phyloP scores from a whole-genome alignment of 2,797 vertebrate species.

The Cyclura pinguis region DNA sequence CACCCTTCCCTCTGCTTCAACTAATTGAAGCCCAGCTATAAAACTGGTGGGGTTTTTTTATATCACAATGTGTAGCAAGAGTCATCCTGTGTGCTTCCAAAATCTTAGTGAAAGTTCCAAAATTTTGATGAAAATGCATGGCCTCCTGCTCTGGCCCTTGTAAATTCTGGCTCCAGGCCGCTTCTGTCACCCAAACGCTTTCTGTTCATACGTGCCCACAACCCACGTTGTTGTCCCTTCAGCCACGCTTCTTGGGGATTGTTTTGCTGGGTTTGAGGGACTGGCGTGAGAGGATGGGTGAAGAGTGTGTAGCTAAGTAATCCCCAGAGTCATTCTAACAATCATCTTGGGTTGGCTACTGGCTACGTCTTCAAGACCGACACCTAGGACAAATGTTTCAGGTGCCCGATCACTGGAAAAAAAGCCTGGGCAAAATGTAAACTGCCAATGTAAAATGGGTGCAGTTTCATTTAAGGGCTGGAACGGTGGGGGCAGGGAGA shows the following conservation, averaged over 20 bases:
- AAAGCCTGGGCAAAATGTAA: neutral
- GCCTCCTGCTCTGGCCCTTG: neutral
- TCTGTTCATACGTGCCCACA: neutral
- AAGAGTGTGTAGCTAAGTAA: neutral
- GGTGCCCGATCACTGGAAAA: neutral
- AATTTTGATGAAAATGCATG: neutral
- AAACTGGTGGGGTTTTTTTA: neutral
- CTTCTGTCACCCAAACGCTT: neutral
- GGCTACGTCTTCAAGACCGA: neutral
- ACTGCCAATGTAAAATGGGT: neutral
- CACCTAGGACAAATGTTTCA: neutral
- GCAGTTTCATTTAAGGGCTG: neutral
- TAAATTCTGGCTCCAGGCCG: neutral
- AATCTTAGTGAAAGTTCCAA: neutral
- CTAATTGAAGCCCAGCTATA: conserved; percentile 12
- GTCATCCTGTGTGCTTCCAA: neutral
- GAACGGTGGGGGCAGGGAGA: neutral
- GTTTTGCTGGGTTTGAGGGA: neutral
- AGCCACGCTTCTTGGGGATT: neutral
- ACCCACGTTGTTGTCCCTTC: neutral
- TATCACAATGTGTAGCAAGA: neutral
- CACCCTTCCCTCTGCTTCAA: neutral
- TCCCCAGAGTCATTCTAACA: neutral
- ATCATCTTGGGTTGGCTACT: neutral
- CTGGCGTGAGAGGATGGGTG: neutral